A percentile compares a stretch with the other conserved stretches of the same genome.
Conservation (phyloP, 2,888 invertebrate genomes). For the Cephus runcator region DNA sequence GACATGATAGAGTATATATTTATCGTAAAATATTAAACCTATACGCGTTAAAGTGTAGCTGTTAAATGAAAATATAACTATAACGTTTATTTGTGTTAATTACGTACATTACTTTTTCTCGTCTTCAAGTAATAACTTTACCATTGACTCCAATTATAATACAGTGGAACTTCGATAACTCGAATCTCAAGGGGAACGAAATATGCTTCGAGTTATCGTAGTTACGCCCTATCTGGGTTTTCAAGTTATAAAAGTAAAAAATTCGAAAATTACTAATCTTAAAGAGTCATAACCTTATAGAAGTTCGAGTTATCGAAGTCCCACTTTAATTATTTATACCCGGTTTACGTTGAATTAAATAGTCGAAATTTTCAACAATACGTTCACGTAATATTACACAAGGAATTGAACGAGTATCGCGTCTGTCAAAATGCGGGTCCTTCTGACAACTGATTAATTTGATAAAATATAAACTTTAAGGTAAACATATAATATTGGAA, state of each 20-base stretch:
- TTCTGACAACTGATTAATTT: too few relatives aligned
- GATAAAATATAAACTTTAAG: too few relatives aligned
- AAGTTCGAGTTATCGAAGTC: too few relatives aligned
- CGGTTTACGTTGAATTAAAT: not conserved
- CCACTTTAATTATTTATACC: not conserved
- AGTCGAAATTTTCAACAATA: not conserved
- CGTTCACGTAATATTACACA: not conserved
- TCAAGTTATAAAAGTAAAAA: too few relatives aligned
- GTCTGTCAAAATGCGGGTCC: not conserved
- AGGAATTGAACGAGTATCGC: not conserved
- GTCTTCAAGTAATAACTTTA: not conserved
- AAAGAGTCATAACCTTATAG: too few relatives aligned
- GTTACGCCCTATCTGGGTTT: too few relatives aligned
- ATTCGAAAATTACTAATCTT: too few relatives aligned
- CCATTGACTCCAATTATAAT: not conserved
- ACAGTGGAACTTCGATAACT: too few relatives aligned
- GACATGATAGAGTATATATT: not conserved
- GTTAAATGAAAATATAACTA: not conserved
- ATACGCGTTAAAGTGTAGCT: not conserved
- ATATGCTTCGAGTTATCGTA: too few relatives aligned
- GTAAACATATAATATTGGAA: too few relatives aligned
- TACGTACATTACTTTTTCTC: too few relatives aligned
- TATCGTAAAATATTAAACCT: not conserved
- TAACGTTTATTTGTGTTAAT: not conserved
- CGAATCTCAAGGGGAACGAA: too few relatives aligned